Evolutionary conservation across 2,113 vertebrate genomes (phyloP).

Genomic region (Psephotus haematonotus): DNA sequence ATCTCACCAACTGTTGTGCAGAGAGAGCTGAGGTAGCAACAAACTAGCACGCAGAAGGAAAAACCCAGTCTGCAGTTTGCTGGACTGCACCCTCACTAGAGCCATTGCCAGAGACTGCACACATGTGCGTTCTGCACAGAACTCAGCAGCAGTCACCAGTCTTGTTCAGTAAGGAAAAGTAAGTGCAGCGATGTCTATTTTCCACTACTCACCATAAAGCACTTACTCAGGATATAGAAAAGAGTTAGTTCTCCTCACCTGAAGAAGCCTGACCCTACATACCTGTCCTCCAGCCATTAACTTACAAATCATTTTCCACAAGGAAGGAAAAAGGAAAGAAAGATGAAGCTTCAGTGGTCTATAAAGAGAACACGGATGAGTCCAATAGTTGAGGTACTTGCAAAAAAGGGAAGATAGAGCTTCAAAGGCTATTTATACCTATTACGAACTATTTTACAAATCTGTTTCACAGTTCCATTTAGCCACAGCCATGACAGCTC

Average conservation of each 20-base stretch:
- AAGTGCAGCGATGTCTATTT: not conserved
- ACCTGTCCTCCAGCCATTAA: not conserved
- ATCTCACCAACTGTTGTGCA: not conserved
- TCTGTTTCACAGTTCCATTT: not conserved
- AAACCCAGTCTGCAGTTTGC: not conserved
- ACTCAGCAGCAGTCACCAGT: too few relatives aligned
- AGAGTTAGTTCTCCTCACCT: not conserved
- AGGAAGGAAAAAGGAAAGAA: not conserved
- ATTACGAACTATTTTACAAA: not conserved
- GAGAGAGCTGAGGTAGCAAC: not conserved
- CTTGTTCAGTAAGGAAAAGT: not conserved
- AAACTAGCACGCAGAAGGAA: not conserved
- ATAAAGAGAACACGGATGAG: not conserved
- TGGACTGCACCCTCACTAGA: not conserved
- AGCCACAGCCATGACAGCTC: not conserved
- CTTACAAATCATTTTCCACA: not conserved
- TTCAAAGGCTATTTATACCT: not conserved
- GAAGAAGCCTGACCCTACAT: not conserved
- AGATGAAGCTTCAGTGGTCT: not conserved
- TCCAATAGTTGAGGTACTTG: not conserved
- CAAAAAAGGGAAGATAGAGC: not conserved
- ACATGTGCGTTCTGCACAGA: not conserved
- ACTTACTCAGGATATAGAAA: not conserved
- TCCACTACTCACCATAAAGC: not conserved
- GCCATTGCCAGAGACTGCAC: not conserved